A percentile compares a stretch with the other conserved stretches of the same genome.
Conservation (phyloP, 2,888 invertebrate species). For the Cryptus viduatorius region DNA sequence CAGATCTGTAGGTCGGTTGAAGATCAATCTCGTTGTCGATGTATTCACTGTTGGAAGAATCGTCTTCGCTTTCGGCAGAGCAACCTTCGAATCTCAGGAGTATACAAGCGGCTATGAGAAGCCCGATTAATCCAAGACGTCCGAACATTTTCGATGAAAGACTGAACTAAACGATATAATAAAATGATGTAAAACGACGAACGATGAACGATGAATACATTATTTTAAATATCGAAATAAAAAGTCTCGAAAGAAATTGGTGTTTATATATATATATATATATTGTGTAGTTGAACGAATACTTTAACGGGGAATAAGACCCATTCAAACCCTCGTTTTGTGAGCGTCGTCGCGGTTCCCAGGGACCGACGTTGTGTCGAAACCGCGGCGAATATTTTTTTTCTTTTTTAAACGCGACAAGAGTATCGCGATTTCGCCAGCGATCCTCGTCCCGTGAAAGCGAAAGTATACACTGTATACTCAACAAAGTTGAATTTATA, state of each 20-base stretch:
- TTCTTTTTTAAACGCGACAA: background rate
- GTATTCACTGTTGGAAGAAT: constrained; percentile 18
- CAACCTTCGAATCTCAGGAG: background rate
- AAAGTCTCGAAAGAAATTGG: constrained; percentile 3
- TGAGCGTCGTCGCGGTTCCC: background rate
- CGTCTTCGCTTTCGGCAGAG: background rate
- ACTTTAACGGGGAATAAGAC: background rate
- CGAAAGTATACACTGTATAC: constrained; percentile 5
- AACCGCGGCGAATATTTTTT: constrained; percentile 26
- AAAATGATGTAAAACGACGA: no score
- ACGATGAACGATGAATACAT: background rate
- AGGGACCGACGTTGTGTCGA: constrained; percentile 14
- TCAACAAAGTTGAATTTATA: background rate
- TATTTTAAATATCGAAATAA: background rate
- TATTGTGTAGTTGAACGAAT: constrained; percentile 7
- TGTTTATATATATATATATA: background rate
- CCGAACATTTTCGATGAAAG: constrained; percentile 8
- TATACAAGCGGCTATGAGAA: constrained; percentile 5
- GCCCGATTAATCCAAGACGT: background rate
- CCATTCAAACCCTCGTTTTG: background rate
- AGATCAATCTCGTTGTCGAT: constrained; percentile 51
- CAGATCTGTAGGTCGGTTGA: constrained; percentile 57
- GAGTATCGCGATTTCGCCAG: background rate
- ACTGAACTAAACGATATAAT: background rate
- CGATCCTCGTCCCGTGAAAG: background rate